Conservation (phyloP, 2,888 invertebrate species). For the Hermaeophaga mercurialis region DNA sequence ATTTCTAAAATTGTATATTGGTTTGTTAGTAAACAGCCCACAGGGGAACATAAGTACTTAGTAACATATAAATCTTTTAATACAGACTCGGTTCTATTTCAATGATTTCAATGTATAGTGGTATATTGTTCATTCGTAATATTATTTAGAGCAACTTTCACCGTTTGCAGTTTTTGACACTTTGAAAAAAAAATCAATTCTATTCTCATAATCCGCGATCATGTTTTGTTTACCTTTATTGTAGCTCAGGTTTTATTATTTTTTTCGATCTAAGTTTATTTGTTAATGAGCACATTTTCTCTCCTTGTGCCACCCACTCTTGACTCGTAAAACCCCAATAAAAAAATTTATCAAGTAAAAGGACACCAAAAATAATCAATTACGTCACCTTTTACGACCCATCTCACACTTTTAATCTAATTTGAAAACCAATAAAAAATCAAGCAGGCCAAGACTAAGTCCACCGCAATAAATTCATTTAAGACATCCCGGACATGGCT, state of each 20-base stretch:
- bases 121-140: not conserved
- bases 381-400: not conserved
- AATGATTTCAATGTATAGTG: not conserved
- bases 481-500: constrained; percentile 55
- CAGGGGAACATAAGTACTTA: constrained; percentile 8
- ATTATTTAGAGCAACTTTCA: no score
- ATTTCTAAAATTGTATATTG: constrained; percentile 21
- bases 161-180: no score
- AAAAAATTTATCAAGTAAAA: no score
- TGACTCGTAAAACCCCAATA: no score
- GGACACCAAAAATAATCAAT: constrained; percentile 11
- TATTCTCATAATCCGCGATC: no score
- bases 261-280: no score
- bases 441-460: constrained; percentile 1
- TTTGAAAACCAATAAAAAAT: constrained; percentile 20
- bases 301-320: no score
- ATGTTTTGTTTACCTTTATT: no score
- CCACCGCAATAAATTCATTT: constrained; percentile 49
- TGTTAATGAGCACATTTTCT: no score
- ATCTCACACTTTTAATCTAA: constrained; percentile 10
- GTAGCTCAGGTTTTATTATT: no score
- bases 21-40: constrained; percentile 21
- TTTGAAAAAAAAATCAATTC: no score
- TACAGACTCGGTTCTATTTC: constrained; percentile 8
- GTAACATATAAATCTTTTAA: constrained; percentile 11